Evolutionary conservation across 2,797 vertebrate genomes (phyloP), one percentile per base, ranked within the genome.

Genomic region (Hemibagrus guttatus): DNA sequence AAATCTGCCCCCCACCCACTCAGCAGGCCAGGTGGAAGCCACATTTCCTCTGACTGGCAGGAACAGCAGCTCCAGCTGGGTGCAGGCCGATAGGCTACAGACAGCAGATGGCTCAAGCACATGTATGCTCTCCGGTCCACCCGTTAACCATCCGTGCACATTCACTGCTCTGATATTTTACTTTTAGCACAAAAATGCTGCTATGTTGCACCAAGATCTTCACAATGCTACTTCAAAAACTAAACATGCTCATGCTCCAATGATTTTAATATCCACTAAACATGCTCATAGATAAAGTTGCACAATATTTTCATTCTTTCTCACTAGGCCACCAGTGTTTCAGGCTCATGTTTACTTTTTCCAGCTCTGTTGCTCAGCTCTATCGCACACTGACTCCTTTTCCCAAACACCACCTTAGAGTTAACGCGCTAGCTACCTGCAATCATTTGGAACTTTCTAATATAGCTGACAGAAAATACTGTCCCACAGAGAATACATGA

Each of bases 1-100:
- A 89, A 75, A 85, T 84, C 66, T 68, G 64, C 79, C 69, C 83
- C 76, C 12, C 85, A 76, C 75, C 46, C 72, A n/a, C 84, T 74
- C 61, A 46, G 81, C 75, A 87, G 59, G 76, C 84, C 71, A 84
- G 84, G 87, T 83, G 85, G 81, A 88, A 85, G 83, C 56, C 87
- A 89, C 86, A 86, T 84, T 91, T 90, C 90, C 88, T 91, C 86
- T 90, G 89, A 91, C 88, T 90, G 90, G 88, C 89, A 89, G 90
- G 85, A 87, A 78, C 90, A 91, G 84, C 87, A 85, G 90, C 79
- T 89, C 81, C 83, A 84, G 88, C 89, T 81, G 89, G 85, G 90
- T 81, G 80, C 71, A 85, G 89, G 88, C 86, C 84, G 79, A 75
- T 61, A 31, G 88, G 84, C 87, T 87, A 82, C 81, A 89, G 84